Percentiles rank a stretch among this genome's conserved stretches.
phyloP scores from a whole-genome alignment of 2,888 invertebrate species.

The Leuctra nigra region DNA sequence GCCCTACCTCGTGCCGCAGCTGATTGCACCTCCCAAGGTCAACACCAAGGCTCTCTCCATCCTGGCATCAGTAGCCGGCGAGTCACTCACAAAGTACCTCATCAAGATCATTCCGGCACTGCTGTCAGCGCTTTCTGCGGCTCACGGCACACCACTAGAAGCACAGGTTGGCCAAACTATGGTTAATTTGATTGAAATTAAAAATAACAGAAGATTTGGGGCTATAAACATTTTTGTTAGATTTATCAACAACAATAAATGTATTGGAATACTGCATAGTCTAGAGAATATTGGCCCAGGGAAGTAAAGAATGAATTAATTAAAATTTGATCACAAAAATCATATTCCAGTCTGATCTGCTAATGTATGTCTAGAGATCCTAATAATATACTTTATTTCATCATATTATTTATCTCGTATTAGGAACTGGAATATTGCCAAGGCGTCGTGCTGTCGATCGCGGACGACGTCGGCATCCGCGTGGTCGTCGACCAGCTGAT shows the following conservation, averaged over 20 bases:
- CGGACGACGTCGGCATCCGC: constrained; percentile 79
- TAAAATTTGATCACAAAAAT: neutral
- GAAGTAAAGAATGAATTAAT: no score
- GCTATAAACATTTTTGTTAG: no score
- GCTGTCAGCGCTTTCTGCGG: constrained; percentile 63
- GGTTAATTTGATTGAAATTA: no score
- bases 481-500: constrained; percentile 82
- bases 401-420: neutral
- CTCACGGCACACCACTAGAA: constrained; percentile 59
- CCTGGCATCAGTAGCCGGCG: constrained; percentile 90
- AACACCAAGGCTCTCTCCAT: constrained; percentile 93
- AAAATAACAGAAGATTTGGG: no score
- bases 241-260: no score
- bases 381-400: neutral
- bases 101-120: constrained; percentile 89
- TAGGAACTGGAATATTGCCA: constrained; percentile 87
- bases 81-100: constrained; percentile 83
- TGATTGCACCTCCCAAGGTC: constrained; percentile 73
- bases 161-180: constrained; percentile 37
- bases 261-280: no score
- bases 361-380: neutral
- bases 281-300: no score
- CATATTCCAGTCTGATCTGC: neutral
- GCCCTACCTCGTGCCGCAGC: constrained; percentile 91
- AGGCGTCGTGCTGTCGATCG: constrained; percentile 85